Evolutionary conservation across 2,797 vertebrate species (phyloP).

Genomic region (Percopsis omiscomaycus): DNA sequence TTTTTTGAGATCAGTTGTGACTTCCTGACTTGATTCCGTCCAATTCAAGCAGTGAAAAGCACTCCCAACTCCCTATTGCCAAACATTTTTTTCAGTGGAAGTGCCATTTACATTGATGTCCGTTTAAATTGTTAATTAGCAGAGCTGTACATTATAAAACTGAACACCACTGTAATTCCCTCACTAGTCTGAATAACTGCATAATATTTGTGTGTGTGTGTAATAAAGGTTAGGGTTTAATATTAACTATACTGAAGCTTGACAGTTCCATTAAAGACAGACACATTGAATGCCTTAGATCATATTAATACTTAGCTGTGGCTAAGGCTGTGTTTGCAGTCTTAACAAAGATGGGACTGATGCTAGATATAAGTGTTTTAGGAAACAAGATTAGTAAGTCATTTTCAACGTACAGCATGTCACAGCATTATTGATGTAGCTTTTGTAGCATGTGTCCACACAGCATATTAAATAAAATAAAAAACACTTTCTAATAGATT

Average conservation of each 20-base stretch:
- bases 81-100: constrained; percentile 5
- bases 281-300: constrained; percentile 39
- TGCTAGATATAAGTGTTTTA: constrained; percentile 39
- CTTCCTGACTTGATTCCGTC: constrained; percentile 44
- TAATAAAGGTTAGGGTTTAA: not conserved
- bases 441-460: constrained; percentile 14
- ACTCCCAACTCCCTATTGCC: too few species aligned
- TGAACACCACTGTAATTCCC: not conserved
- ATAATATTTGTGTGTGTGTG: not conserved
- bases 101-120: constrained; percentile 25
- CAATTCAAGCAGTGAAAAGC: constrained; percentile 13
- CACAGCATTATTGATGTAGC: constrained; percentile 21
- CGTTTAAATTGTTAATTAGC: constrained; percentile 25
- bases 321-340: constrained; percentile 46
- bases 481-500: not conserved
- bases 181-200: not conserved
- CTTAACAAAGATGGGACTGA: constrained; percentile 51
- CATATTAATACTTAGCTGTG: constrained; percentile 47
- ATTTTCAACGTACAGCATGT: constrained; percentile 35
- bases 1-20: constrained; percentile 52
- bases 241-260: not conserved
- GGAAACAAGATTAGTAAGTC: constrained; percentile 53
- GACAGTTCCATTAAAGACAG: constrained; percentile 4
- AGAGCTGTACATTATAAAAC: constrained; percentile 23
- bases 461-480: not conserved